Base-by-base conservation (phyloP, 2,797 vertebrate genomes). In the Melanotaenia pygmaea region DNA sequence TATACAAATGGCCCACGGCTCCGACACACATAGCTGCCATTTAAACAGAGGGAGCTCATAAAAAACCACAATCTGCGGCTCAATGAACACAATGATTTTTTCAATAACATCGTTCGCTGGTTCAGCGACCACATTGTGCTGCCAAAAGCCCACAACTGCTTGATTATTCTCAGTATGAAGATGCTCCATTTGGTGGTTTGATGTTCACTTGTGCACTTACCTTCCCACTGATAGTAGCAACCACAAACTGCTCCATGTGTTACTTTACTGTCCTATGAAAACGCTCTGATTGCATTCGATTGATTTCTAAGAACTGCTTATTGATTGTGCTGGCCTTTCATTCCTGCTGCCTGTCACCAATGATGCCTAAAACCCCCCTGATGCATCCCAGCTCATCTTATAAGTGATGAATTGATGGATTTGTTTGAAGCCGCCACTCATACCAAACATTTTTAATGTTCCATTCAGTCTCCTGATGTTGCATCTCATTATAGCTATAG, bases 231-330 rank as follows among this genome's bases (percentile, higher is more conserved):
- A 1, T 16, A 20, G 30, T 37, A 10, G 30, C 54, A 7, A 16
- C 14, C 54, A 45, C n/a, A 51, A 10, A 57, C 30, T 8, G 59
- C 40, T 28, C 65, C 69, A 14, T 50, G 24, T 28, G 54, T 57
- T 38, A 18, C 70, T 60, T 56, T 66, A 43, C 81, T 12, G 30
- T 77, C 59, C 26, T 14, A 67, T 80, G 79, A 79, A 67, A 79
- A 79, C 1, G 56, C 72, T 56, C 70, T 77, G 84, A 85, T 83
- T 85, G 74, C 20, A 10, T 78, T 63, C 9, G 26, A 89, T 81
- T 86, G 90, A 89, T 91, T 77, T 20, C 70, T 72, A 65, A 72
- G 43, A 89, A 74, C 71, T 22, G 0, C 0, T 61, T 88, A 90
- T 88, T 77, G 90, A 89, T 83, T 40, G 61, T 0, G 32, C 37